Base-by-base conservation (phyloP, 2,888 invertebrate genomes). In the Caenorhabditis macrosperma region DNA sequence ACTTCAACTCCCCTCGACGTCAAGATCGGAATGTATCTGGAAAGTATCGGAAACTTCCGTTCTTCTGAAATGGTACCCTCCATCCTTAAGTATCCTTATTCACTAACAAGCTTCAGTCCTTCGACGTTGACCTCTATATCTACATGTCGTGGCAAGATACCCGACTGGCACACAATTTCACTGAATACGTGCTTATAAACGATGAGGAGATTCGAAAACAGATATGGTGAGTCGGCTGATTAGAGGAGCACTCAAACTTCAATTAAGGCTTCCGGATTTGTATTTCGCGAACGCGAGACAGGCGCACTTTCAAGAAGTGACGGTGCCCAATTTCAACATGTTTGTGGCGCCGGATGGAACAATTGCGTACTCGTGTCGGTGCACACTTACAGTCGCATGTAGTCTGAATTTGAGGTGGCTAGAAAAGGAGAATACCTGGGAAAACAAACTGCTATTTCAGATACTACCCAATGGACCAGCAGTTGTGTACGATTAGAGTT, bases 401-500 rank as follows among this genome's bases (percentile, higher is more conserved):
- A 85, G 84, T 66, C 63, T 85, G 59, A 79, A 85, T 35, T 44
- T 84, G 33, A 79, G 81, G 80, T 77, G 44, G 15, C 22, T 38
- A n/a, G 24, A 6, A n/a, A 24, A 50, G 24, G 17, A 22, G 33
- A n/a, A n/a, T n/a, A 46, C 4, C 24, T 17, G 9, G 10, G 28
- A 15, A 10, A 15, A 50, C 12, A 33, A 15, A 1, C 55, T 74
- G 33, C 81, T 46, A 78, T 9, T 55, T 35, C 28, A 72, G 83
- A 54, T 82, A 78, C 63, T 90, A 90, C 59, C 90, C 90, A 20
- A 90, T 90, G 89, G 90, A 90, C 59, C 80, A 83, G 5, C 89
- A 89, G 68, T 54, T 82, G 22, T 89, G 89, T 55, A 79, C 83
- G 5, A 89, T 89, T 52, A 77, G 89, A 30, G 85, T 86, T 33